phyloP scores from a whole-genome alignment of 2,888 invertebrate species.

The Meiosimyza platycephala region DNA sequence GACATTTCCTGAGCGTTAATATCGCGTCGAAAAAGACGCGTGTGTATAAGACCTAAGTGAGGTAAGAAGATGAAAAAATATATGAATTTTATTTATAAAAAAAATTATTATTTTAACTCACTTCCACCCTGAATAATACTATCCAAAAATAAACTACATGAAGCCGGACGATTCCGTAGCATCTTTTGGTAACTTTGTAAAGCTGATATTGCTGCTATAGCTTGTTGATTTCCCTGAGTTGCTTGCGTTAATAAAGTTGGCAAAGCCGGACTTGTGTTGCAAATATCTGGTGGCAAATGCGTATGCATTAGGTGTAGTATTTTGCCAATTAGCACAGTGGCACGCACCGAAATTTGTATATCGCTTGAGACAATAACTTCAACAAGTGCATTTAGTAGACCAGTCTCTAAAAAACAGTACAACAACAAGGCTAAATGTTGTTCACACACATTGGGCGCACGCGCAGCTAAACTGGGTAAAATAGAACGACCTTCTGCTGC shows the following conservation, averaged over 20 bases:
- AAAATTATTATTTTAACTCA: slow-evolving; percentile 42
- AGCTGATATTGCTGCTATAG: slow-evolving; percentile 84
- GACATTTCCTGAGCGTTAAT: slow-evolving; percentile 61
- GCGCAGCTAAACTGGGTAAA: slow-evolving; percentile 86
- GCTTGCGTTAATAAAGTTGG: slow-evolving; percentile 86
- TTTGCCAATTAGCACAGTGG: slow-evolving; percentile 90
- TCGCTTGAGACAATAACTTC: slow-evolving; percentile 93
- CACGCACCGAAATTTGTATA: slow-evolving; percentile 89
- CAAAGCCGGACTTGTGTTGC: slow-evolving; percentile 84
- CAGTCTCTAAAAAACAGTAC: slow-evolving; percentile 88
- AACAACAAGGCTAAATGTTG: slow-evolving; percentile 90
- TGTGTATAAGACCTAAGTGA: slow-evolving; percentile 60
- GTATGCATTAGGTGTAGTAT: slow-evolving; percentile 87
- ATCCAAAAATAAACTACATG: slow-evolving; percentile 85
- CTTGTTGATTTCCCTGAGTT: slow-evolving; percentile 81
- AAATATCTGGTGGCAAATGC: slow-evolving; percentile 87
- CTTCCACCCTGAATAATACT: slow-evolving; percentile 75
- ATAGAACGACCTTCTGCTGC: slow-evolving; percentile 89
- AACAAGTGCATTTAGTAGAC: slow-evolving; percentile 87
- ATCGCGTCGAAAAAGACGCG: slow-evolving; percentile 65
- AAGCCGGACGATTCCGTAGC: slow-evolving; percentile 83
- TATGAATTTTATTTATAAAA: background rate
- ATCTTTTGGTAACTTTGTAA: slow-evolving; percentile 82
- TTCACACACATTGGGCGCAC: slow-evolving; percentile 89
- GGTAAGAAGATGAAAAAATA: too few relatives aligned